Conservation (phyloP, 2,113 vertebrate species). For the Toxotes chatareus region DNA sequence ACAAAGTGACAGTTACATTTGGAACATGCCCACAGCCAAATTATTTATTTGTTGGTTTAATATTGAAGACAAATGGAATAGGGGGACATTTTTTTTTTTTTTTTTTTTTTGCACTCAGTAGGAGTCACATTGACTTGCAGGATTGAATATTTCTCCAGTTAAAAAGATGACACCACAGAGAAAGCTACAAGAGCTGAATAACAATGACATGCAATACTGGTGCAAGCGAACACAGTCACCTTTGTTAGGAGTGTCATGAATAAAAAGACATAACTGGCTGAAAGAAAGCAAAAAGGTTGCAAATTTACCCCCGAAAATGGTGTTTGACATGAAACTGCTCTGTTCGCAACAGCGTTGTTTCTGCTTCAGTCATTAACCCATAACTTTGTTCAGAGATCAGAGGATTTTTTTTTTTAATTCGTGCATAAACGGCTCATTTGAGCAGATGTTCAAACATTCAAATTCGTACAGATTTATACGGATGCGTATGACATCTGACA, state of each 20-base stretch:
- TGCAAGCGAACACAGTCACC: slow-evolving; percentile 34
- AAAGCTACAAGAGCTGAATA: slow-evolving; percentile 43
- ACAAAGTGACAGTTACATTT: slow-evolving; percentile 8
- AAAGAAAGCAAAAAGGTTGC: slow-evolving; percentile 29
- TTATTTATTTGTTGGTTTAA: slow-evolving; percentile 9
- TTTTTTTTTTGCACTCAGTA: not conserved
- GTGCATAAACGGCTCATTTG: slow-evolving; percentile 34
- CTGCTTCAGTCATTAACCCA: slow-evolving; percentile 6
- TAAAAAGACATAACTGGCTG: slow-evolving; percentile 15
- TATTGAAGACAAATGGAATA: slow-evolving; percentile 11
- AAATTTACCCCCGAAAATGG: slow-evolving; percentile 37
- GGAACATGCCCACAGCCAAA: not conserved
- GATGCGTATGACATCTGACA: slow-evolving; percentile 24
- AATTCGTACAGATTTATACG: slow-evolving; percentile 8
- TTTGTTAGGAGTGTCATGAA: slow-evolving; percentile 43
- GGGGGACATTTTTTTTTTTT: too few relatives aligned
- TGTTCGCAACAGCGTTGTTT: not conserved
- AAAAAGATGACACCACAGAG: slow-evolving; percentile 33
- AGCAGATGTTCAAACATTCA: slow-evolving; percentile 28
- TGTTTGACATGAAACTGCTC: not conserved
- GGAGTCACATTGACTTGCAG: slow-evolving; percentile 35
- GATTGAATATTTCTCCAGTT: slow-evolving; percentile 25
- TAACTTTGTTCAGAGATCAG: not conserved
- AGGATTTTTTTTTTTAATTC: not conserved
- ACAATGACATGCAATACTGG: slow-evolving; percentile 53